Base-by-base conservation (phyloP, 2,797 vertebrate genomes). In the Mormyrus proboscirostris region DNA sequence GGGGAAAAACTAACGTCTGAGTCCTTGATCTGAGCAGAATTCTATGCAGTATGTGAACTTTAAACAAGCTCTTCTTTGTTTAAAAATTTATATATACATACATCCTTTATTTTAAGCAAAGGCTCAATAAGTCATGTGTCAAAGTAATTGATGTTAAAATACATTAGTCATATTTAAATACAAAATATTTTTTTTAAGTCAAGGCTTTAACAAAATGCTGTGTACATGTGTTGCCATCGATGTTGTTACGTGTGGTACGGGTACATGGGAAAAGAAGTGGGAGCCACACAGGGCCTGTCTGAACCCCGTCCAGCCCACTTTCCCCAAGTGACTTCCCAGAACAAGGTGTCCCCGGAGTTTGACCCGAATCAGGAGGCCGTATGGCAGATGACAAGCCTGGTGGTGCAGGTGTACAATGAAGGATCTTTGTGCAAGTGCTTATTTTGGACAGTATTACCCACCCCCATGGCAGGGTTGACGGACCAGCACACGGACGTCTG, bases 121-220 rank as follows among this genome's bases (percentile, higher is more conserved):
- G 76, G 76, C 84, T 86, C 49, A 86, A 86, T 86, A 86, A 82
- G 38, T 55, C 50, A 44, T 59, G 53, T 87, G 86, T 87, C 86
- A 87, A 87, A 87, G 86, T 87, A 87, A 62, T 87, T 87, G 84
- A 33, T 86, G 86, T 59, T 57, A 41, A 87, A 87, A 87, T 87
- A 53, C 86, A 59, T 87, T 22, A 38, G 51, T 87, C 53, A 87
- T 55, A 53, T 87, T 87, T 87, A 41, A 87, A 44, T 57, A 41
- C 51, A 62, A 59, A 33, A 10, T 55, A 53, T 47, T 53, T 38
- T 86, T 38, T 87, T 57, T 33, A 82, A 82, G 22, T 85, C 25
- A 29, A 50, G 44, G 44, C 83, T 85, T 85, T 85, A 51, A 82
- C 76, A 47, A 53, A 85, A 85, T 85, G 22, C 83, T 51, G 22